Evolutionary conservation across 2,797 vertebrate species (phyloP), one percentile per base, ranked within the genome.

Genomic region (Acipenser ruthenus): DNA sequence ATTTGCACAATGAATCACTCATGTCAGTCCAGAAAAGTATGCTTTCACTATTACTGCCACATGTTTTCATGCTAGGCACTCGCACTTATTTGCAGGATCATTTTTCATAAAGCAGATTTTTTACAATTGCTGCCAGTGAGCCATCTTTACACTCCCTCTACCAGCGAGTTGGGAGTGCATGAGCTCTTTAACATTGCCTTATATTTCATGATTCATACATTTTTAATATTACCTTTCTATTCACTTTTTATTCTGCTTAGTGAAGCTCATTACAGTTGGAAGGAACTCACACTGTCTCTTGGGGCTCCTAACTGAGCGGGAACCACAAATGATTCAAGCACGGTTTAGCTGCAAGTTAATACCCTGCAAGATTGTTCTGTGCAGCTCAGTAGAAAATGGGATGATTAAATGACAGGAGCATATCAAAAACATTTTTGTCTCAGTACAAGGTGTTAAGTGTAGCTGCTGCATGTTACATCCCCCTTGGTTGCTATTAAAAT

Each of bases 301-400:
- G 86, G 87, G 88, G 88, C 84, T 84, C 76, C 79, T 85, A 88
- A 86, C 89, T 88, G 87, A 91, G 86, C 89, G 84, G 4, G 85
- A 86, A 88, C 85, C 86, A 86, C 89, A 90, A 90, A 90, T 90
- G 88, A 88, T 89, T 90, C 86, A 87, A 88, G 86, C 86, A 83
- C 83, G 85, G 86, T 90, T 92, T 90, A 88, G 84, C 86, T 85
- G 84, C 80, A 86, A 92, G 88, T 90, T 92, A 90, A 90, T 90
- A 90, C 89, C 89, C 89, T 91, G 87, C 88, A 90, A 90, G 88
- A 91, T 91, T 90, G 88, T 90, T 87, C 87, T 78, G 86, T 80
- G 75, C 84, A 76, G 85, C 85, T 77, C 73, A 68, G 80, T 81
- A 87, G 82, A 91, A 90, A 81, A 86, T 77, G 82, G 58, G 84